A percentile compares a stretch with the other conserved stretches of the same genome.
These are phyloP conservation scores for Carterocephalus palaemon DNA, from an alignment of 2,888 invertebrate species.

Conservation along the genomic window DNA sequence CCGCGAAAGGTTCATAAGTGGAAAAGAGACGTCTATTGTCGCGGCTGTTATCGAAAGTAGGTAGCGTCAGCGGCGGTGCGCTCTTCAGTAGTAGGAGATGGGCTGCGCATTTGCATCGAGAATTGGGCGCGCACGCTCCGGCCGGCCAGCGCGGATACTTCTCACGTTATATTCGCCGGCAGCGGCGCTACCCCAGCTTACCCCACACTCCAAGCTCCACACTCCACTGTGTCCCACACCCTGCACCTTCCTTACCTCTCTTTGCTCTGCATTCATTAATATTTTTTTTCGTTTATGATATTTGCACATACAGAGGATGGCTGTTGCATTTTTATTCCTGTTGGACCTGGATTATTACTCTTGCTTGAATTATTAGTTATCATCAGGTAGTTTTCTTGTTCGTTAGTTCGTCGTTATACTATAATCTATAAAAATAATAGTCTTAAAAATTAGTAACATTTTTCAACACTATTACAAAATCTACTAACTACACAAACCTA, in stretches of 20 bases:
- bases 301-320: too few relatives aligned
- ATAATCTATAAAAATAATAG: too few relatives aligned
- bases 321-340: too few relatives aligned
- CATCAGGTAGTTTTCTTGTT: too few relatives aligned
- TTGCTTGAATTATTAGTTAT: too few relatives aligned
- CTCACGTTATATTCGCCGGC: conserved; percentile 29
- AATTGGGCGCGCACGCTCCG: conserved; percentile 74
- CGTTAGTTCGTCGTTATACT: too few relatives aligned
- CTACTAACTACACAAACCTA: too few relatives aligned
- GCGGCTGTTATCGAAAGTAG: conserved; percentile 55
- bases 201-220: conserved; percentile 17
- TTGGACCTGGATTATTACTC: too few relatives aligned
- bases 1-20: conserved; percentile 30
- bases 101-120: conserved; percentile 67
- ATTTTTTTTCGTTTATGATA: too few relatives aligned
- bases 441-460: too few relatives aligned
- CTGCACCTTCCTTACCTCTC: conserved; percentile 16
- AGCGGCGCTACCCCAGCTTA: conserved; percentile 33
- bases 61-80: conserved; percentile 47
- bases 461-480: too few relatives aligned
- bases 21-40: conserved; percentile 53
- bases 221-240: too few relatives aligned
- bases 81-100: conserved; percentile 46
- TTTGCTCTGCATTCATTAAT: neutral
- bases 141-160: conserved; percentile 46